Conservation (phyloP, 2,888 invertebrate genomes). For the Lomographa bimaculata region DNA sequence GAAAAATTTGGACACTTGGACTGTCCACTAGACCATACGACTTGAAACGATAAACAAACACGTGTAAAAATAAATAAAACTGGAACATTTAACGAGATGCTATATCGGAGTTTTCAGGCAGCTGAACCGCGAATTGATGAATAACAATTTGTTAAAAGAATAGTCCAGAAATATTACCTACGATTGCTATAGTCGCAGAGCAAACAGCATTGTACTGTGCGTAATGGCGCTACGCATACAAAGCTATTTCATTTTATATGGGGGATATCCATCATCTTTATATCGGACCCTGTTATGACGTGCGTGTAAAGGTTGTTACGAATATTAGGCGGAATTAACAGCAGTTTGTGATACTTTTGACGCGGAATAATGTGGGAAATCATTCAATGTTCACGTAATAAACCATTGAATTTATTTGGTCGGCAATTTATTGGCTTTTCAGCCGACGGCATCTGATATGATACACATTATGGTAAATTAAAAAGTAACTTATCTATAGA, state of each 20-base stretch:
- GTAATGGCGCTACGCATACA: slow-evolving; percentile 42
- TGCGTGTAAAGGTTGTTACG: slow-evolving; percentile 69
- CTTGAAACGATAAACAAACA: no score
- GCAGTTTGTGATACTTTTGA: slow-evolving; percentile 75
- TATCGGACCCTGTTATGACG: slow-evolving; percentile 71
- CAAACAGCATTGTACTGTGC: slow-evolving; percentile 36
- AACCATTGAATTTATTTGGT: slow-evolving; percentile 26
- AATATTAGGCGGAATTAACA: slow-evolving; percentile 79
- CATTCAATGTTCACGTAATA: slow-evolving; percentile 47
- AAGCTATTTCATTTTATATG: slow-evolving; percentile 64
- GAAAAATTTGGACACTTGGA: no score
- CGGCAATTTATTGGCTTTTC: slow-evolving; percentile 19
- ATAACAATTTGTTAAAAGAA: slow-evolving; percentile 9
- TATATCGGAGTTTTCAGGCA: no score
- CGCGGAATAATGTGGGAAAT: slow-evolving; percentile 64
- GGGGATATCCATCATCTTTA: slow-evolving; percentile 76
- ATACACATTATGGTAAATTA: no score
- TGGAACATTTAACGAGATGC: no score
- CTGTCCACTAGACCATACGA: no score
- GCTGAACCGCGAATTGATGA: slow-evolving; percentile 6
- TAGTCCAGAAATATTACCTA: slow-evolving; percentile 16
- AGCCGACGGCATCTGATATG: slow-evolving; percentile 4
- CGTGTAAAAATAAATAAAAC: no score
- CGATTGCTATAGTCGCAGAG: slow-evolving; percentile 18
- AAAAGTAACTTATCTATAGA: no score